A percentile compares a stretch with the other conserved stretches of the same genome.
These are phyloP conservation scores for Cynoglossus semilaevis DNA, from an alignment of 2,113 vertebrate genomes.

Conservation along the genomic window DNA sequence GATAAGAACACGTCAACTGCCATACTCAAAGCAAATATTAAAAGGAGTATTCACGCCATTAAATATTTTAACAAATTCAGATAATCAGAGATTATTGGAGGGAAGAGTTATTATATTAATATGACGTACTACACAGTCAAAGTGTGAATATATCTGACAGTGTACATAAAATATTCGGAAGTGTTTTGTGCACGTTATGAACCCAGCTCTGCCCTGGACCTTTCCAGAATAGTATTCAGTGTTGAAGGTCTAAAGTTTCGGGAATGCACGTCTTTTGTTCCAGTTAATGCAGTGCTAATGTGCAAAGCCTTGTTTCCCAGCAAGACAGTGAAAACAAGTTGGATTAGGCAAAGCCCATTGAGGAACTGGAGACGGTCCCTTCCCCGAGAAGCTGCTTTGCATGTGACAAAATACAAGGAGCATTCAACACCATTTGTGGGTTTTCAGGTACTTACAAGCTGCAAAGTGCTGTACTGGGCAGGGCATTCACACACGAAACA, in stretches of 20 bases:
- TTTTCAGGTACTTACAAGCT: constrained; percentile 55
- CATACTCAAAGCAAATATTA: background rate
- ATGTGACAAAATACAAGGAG: constrained; percentile 57
- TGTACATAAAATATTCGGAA: background rate
- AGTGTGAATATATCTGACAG: too few species aligned
- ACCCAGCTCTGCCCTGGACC: constrained; percentile 11
- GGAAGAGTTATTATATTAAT: too few species aligned
- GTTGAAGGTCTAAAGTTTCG: constrained; percentile 56
- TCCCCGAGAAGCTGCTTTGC: constrained; percentile 52
- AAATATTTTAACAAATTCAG: background rate
- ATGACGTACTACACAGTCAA: too few species aligned
- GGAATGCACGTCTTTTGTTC: constrained; percentile 67
- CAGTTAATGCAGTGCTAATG: constrained; percentile 74
- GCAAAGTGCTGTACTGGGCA: constrained; percentile 45
- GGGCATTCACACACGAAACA: constrained; percentile 60
- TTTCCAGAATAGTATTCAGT: constrained; percentile 31
- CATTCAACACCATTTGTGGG: constrained; percentile 53
- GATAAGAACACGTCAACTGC: background rate
- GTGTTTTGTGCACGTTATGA: constrained; percentile 33
- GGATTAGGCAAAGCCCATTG: constrained; percentile 69
- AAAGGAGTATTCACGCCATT: background rate
- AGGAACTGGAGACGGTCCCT: constrained; percentile 42
- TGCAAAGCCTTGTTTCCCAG: constrained; percentile 66
- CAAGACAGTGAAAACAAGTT: constrained; percentile 79
- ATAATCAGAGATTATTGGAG: too few species aligned